A percentile compares a stretch with the other conserved stretches of the same genome.
These are phyloP conservation scores for Cervus canadensis DNA, from an alignment of 2,113 vertebrate genomes.

Conservation along the genomic window DNA sequence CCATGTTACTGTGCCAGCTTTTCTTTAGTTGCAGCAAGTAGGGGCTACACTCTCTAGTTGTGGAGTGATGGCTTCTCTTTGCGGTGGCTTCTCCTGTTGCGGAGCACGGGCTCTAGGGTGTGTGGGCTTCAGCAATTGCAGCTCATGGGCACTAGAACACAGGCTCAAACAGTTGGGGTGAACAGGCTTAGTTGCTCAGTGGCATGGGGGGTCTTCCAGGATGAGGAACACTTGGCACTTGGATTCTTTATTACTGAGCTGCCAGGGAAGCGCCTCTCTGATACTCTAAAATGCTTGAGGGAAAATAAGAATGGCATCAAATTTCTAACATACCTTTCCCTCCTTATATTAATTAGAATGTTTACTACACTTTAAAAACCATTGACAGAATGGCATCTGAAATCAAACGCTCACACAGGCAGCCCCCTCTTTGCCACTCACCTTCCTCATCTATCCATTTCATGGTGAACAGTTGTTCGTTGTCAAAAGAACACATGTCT, in stretches of 20 bases:
- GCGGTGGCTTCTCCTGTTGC: neutral
- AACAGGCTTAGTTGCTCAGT: neutral
- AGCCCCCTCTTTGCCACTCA: constrained; percentile 57
- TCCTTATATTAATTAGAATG: neutral
- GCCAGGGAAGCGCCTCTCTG: neutral
- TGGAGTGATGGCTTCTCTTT: neutral
- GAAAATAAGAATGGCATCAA: neutral
- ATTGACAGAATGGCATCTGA: neutral
- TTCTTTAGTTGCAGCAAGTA: neutral
- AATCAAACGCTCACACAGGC: neutral
- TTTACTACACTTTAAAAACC: neutral
- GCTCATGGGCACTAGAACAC: neutral
- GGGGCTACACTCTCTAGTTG: neutral
- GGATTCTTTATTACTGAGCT: neutral
- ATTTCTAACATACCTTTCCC: neutral
- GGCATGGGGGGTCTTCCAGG: neutral
- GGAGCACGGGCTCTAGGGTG: neutral
- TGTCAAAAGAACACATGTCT: constrained; percentile 99
- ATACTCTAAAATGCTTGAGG: neutral
- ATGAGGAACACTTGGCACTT: neutral
- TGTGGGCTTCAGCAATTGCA: neutral
- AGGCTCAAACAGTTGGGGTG: neutral
- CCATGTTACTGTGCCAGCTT: neutral
- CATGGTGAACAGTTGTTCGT: constrained; percentile 98
- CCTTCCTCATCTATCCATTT: constrained; percentile 99